Evolutionary conservation across 1,140 invertebrate genomes (phyloP).

Genomic region (Pollicipes pollicipes): DNA sequence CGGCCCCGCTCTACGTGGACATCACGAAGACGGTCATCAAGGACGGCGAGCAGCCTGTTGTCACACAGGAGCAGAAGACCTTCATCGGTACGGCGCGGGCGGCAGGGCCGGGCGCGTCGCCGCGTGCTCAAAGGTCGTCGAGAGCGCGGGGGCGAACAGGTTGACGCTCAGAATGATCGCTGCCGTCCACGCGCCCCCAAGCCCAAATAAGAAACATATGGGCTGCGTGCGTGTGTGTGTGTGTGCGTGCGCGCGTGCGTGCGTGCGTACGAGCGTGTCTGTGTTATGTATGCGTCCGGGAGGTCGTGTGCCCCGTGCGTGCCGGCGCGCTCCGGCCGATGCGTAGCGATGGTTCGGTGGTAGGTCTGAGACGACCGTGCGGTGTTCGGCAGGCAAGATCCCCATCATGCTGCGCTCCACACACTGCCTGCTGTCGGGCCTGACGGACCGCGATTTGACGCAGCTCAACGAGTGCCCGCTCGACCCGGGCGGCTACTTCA

Average conservation of each 20-base stretch:
- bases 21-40: constrained; percentile 89
- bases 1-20: constrained; percentile 93
- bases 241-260: too few relatives aligned
- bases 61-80: constrained; percentile 89
- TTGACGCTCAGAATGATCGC: too few relatives aligned
- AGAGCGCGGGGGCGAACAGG: constrained; percentile 4
- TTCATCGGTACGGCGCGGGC: constrained; percentile 84
- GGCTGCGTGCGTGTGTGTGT: too few relatives aligned
- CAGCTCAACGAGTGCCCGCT: constrained; percentile 97
- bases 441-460: constrained; percentile 93
- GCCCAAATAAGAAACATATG: background rate
- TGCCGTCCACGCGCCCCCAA: background rate
- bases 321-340: too few relatives aligned
- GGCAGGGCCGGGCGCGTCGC: too few relatives aligned
- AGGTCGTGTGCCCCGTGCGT: too few relatives aligned
- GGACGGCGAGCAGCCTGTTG: constrained; percentile 74
- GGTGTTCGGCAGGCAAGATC: constrained; percentile 49
- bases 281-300: too few relatives aligned
- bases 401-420: constrained; percentile 97
- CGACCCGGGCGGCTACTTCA: constrained; percentile 93
- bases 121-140: background rate
- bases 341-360: too few relatives aligned
- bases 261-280: too few relatives aligned
- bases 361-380: background rate
- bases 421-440: constrained; percentile 79